A percentile compares a stretch with the other conserved stretches of the same genome.
These are phyloP conservation scores for Mellivora capensis DNA, from an alignment of 2,113 vertebrate species.

Conservation along the genomic window DNA sequence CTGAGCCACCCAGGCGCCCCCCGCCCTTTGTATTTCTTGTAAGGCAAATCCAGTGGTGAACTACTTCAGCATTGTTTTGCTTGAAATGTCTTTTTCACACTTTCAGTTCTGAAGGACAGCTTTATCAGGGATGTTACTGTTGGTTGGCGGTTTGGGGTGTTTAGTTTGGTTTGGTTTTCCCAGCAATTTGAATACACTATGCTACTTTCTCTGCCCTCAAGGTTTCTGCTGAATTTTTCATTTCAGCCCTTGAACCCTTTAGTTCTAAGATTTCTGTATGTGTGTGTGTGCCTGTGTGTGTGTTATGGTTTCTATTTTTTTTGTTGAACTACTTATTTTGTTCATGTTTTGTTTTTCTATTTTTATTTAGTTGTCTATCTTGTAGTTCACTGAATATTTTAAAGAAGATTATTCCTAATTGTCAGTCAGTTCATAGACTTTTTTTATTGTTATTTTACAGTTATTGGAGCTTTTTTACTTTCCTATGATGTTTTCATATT, in stretches of 20 bases:
- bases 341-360: background rate
- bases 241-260: background rate
- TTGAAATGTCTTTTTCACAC: background rate
- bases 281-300: background rate
- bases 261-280: background rate
- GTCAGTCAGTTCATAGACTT: background rate
- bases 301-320: background rate
- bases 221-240: background rate
- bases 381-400: background rate
- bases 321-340: background rate
- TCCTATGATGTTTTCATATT: background rate
- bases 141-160: background rate
- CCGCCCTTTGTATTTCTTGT: background rate
- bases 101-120: background rate
- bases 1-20: too few relatives aligned
- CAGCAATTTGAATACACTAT: background rate
- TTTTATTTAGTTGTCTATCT: background rate
- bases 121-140: background rate
- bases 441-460: background rate
- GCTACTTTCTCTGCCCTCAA: background rate
- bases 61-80: background rate
- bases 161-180: background rate
- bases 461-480: background rate
- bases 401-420: background rate
- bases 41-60: background rate